Evolutionary conservation across 2,888 invertebrate genomes (phyloP).

Genomic region (Thymelicus lineola): DNA sequence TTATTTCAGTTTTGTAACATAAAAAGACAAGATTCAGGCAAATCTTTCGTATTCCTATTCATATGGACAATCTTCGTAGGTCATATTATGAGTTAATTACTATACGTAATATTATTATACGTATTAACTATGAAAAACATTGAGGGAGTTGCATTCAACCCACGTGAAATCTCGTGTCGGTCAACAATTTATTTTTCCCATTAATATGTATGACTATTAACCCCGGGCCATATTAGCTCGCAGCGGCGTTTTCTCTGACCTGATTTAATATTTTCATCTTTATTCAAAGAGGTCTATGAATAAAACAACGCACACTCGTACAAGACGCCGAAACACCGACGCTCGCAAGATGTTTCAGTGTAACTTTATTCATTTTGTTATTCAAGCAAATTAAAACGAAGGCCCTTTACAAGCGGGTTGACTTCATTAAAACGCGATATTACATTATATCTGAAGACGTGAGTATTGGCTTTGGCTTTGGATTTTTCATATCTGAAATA

Average conservation of each 20-base stretch:
- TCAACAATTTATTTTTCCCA: constrained; percentile 64
- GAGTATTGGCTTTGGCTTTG: too few relatives aligned
- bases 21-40: too few relatives aligned
- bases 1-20: too few relatives aligned
- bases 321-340: constrained; percentile 58
- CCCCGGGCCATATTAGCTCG: constrained; percentile 70
- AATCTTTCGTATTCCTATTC: too few relatives aligned
- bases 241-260: constrained; percentile 67
- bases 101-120: too few relatives aligned
- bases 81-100: too few relatives aligned
- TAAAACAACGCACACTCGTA: constrained; percentile 73
- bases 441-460: background rate
- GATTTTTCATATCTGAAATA: too few relatives aligned
- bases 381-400: constrained; percentile 70
- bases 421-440: constrained; percentile 29
- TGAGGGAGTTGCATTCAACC: background rate
- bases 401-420: constrained; percentile 41
- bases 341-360: constrained; percentile 62
- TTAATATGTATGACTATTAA: constrained; percentile 81
- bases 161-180: constrained; percentile 40
- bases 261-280: constrained; percentile 83
- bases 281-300: constrained; percentile 82
- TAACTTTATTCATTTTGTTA: constrained; percentile 73
- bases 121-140: background rate
- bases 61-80: too few relatives aligned